phyloP scores from a whole-genome alignment of 1,140 invertebrate genomes.

The Steinernema feltiae region DNA sequence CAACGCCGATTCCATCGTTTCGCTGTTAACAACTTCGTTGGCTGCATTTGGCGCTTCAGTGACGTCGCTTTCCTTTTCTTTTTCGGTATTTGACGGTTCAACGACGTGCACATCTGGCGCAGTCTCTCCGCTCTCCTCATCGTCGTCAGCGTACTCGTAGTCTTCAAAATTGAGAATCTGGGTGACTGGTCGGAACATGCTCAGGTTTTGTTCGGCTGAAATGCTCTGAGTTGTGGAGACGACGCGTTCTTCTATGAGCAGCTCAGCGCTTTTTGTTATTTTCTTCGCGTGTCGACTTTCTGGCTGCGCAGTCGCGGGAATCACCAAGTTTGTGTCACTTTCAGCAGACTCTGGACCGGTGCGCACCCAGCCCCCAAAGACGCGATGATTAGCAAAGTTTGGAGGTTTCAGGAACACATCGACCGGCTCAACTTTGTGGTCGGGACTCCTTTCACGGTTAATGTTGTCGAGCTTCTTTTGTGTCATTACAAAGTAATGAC shows the following conservation, averaged over 20 bases:
- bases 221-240: background rate
- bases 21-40: too few relatives aligned
- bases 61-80: too few relatives aligned
- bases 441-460: background rate
- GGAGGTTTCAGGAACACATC: background rate
- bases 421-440: background rate
- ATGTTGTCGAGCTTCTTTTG: background rate
- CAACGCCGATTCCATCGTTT: too few relatives aligned
- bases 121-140: background rate
- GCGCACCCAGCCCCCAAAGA: background rate
- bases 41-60: too few relatives aligned
- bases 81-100: too few relatives aligned
- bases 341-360: background rate
- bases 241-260: background rate
- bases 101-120: too few relatives aligned
- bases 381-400: background rate
- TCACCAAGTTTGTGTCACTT: background rate
- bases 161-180: conserved; percentile 2
- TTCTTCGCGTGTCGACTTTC: background rate
- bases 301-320: background rate
- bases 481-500: background rate
- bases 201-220: background rate
- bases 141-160: background rate
- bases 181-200: conserved; percentile 1
- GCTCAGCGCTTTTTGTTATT: background rate